These are phyloP conservation scores for Eupristina koningsbergeri DNA, from an alignment of 1,140 invertebrate species.

Conservation along the genomic window DNA sequence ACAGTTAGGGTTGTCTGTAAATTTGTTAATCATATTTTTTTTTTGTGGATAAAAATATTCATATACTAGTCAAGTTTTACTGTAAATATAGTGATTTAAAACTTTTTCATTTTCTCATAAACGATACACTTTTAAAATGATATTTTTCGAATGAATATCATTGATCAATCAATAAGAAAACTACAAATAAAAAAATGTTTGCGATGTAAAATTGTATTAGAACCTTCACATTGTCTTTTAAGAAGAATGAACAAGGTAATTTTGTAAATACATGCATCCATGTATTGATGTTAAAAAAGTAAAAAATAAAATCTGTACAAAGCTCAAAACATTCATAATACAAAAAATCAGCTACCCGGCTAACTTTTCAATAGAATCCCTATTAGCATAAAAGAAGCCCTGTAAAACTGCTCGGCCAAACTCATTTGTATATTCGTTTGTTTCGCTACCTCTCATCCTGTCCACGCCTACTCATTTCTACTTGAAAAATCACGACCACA, in stretches of 20 bases:
- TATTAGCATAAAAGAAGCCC: conserved; percentile 3
- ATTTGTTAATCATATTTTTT: no score
- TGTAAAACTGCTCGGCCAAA: background rate
- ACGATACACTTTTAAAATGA: no score
- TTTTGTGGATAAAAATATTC: background rate
- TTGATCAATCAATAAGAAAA: no score
- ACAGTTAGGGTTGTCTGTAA: no score
- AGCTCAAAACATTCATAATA: background rate
- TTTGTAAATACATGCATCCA: conserved; percentile 43
- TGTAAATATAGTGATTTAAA: no score
- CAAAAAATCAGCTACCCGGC: background rate
- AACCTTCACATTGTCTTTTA: background rate
- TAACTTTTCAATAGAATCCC: conserved; percentile 19
- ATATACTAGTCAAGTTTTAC: no score
- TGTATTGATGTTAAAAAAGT: conserved; percentile 31
- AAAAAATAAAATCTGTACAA: conserved; percentile 30
- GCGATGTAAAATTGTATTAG: background rate
- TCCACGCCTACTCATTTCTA: background rate
- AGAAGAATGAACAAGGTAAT: background rate
- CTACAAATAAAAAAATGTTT: no score
- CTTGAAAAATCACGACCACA: background rate
- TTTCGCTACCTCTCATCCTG: conserved; percentile 7
- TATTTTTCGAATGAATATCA: no score
- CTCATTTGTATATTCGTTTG: conserved; percentile 38
- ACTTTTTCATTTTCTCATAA: no score